Evolutionary conservation across 2,888 invertebrate genomes (phyloP).

Genomic region (Ochropleura plecta): DNA sequence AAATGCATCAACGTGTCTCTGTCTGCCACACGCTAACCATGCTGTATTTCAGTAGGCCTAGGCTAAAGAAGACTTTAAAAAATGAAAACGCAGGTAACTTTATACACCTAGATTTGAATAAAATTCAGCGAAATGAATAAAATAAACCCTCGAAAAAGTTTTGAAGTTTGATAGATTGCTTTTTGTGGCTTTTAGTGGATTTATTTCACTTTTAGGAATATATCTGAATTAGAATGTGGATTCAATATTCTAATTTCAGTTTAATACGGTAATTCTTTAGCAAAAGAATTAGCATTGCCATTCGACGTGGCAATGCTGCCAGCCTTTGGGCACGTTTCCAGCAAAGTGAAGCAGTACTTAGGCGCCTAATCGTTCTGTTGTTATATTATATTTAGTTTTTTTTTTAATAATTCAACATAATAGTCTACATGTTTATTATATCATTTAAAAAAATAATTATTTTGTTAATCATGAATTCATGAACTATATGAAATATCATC

Average conservation of each 20-base stretch:
- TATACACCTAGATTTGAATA: constrained; percentile 28
- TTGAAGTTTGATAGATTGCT: constrained; percentile 29
- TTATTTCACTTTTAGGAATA: background rate
- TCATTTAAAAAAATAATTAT: too few species aligned
- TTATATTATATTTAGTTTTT: too few species aligned
- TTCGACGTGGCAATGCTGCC: background rate
- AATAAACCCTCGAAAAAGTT: constrained; percentile 15
- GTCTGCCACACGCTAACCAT: constrained; percentile 63
- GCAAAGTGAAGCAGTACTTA: too few species aligned
- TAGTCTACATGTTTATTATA: too few species aligned
- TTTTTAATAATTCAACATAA: too few species aligned
- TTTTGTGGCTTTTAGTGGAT: constrained; percentile 19
- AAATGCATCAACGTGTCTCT: constrained; percentile 65
- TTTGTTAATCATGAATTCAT: background rate
- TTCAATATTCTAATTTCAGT: background rate
- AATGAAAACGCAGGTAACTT: constrained; percentile 43
- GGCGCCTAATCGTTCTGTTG: too few species aligned
- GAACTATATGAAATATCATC: too few species aligned
- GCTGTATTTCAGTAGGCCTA: constrained; percentile 62
- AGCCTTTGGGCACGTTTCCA: background rate
- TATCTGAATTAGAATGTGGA: constrained; percentile 2
- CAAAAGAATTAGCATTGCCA: background rate
- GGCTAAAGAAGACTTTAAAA: constrained; percentile 58
- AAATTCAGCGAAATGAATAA: constrained; percentile 23
- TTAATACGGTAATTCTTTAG: constrained; percentile 1